phyloP scores from a whole-genome alignment of 1,140 invertebrate genomes.

The Calliopsis andreniformis region DNA sequence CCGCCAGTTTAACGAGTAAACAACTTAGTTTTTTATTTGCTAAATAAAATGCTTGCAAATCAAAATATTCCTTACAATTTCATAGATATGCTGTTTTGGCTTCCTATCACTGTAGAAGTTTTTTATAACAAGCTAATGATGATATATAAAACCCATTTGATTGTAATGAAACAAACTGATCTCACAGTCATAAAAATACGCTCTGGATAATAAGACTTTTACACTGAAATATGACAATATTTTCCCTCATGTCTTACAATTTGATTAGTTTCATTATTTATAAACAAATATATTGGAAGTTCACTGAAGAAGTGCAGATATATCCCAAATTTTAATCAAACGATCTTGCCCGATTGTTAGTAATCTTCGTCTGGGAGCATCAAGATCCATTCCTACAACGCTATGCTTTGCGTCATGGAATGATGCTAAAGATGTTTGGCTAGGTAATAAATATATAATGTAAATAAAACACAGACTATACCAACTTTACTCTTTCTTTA shows the following conservation, averaged over 20 bases:
- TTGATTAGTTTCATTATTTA: conserved; percentile 58
- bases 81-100: not conserved
- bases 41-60: conserved; percentile 21
- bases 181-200: conserved; percentile 70
- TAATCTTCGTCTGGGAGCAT: conserved; percentile 92
- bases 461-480: conserved; percentile 21
- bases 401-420: conserved; percentile 98
- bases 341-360: conserved; percentile 97
- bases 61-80: not conserved
- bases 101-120: not conserved
- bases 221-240: conserved; percentile 51
- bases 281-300: conserved; percentile 55
- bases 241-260: conserved; percentile 50
- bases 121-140: conserved; percentile 7
- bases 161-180: conserved; percentile 48
- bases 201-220: conserved; percentile 52
- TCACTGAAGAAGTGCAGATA: conserved; percentile 84
- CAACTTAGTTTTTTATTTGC: not conserved
- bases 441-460: conserved; percentile 73
- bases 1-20: conserved; percentile 21
- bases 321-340: conserved; percentile 95
- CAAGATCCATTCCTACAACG: conserved; percentile 93
- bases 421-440: conserved; percentile 93
- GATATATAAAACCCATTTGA: conserved; percentile 42
- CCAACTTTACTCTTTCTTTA: too few species aligned